Evolutionary conservation across 2,888 invertebrate species (phyloP).

Genomic region (Diarsia mendica): DNA sequence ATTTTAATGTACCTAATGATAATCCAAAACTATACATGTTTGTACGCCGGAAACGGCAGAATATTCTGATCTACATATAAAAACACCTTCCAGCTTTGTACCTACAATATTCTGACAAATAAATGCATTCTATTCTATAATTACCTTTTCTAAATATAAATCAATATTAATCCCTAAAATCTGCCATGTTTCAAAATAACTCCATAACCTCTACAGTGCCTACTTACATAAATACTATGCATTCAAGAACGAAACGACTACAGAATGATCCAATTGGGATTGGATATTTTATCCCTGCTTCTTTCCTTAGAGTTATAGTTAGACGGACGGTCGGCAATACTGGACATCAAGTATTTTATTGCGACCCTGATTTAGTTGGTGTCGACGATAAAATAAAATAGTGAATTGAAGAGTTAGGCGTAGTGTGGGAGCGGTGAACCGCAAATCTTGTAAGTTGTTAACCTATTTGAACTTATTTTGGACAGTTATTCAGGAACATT

Average conservation of each 20-base stretch:
- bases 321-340: conserved; percentile 33
- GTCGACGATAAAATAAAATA: conserved; percentile 57
- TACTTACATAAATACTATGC: conserved; percentile 31
- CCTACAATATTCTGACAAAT: too few species aligned
- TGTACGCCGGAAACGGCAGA: too few species aligned
- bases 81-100: too few species aligned
- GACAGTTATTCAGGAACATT: background rate
- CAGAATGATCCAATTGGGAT: conserved; percentile 49
- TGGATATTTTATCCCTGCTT: conserved; percentile 62
- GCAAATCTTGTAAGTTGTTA: conserved; percentile 15
- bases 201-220: background rate
- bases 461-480: background rate
- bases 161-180: background rate
- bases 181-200: background rate
- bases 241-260: conserved; percentile 16
- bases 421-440: background rate
- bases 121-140: too few species aligned
- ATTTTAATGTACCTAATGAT: too few species aligned
- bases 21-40: too few species aligned
- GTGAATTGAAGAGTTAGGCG: conserved; percentile 36
- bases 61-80: too few species aligned
- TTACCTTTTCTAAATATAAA: too few species aligned
- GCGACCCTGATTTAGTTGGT: conserved; percentile 41
- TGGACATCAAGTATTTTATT: conserved; percentile 57
- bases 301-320: conserved; percentile 47